phyloP scores from a whole-genome alignment of 2,797 vertebrate genomes.

The Alosa sapidissima region DNA sequence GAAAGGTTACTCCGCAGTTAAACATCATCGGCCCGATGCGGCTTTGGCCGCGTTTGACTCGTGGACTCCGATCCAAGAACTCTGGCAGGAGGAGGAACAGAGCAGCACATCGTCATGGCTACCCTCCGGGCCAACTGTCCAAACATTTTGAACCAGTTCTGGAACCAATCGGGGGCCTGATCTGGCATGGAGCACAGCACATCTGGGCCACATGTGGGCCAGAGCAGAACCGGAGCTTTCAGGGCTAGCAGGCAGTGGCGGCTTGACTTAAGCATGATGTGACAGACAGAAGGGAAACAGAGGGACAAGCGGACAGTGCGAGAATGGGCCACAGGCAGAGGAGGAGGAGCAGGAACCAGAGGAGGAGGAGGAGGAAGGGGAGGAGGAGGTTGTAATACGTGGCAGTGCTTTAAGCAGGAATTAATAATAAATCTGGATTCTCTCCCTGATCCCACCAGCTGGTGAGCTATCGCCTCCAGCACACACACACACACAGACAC shows the following conservation, averaged over 20 bases:
- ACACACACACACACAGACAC: not conserved
- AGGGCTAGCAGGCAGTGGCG: not conserved
- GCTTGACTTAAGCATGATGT: not conserved
- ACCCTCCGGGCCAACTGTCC: conserved; percentile 2
- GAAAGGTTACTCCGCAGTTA: not conserved
- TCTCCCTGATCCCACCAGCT: conserved; percentile 24
- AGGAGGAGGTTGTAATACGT: conserved; percentile 26
- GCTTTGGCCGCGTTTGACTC: not conserved
- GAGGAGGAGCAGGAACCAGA: not conserved
- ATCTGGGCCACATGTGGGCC: not conserved
- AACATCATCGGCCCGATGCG: not conserved
- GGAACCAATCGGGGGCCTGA: not conserved
- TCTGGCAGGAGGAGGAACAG: not conserved
- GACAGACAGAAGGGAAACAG: not conserved
- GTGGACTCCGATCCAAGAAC: not conserved
- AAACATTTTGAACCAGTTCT: not conserved
- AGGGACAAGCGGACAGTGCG: not conserved
- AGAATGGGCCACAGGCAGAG: not conserved
- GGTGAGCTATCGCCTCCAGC: conserved; percentile 16
- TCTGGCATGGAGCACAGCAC: not conserved
- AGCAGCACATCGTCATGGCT: not conserved
- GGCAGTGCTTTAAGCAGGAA: conserved; percentile 26
- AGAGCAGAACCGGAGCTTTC: not conserved
- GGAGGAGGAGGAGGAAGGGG: not conserved
- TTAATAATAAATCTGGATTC: conserved; percentile 33